A percentile compares a stretch with the other conserved stretches of the same genome.
Conservation (phyloP, 2,797 vertebrate genomes). For the Platalea minor region DNA sequence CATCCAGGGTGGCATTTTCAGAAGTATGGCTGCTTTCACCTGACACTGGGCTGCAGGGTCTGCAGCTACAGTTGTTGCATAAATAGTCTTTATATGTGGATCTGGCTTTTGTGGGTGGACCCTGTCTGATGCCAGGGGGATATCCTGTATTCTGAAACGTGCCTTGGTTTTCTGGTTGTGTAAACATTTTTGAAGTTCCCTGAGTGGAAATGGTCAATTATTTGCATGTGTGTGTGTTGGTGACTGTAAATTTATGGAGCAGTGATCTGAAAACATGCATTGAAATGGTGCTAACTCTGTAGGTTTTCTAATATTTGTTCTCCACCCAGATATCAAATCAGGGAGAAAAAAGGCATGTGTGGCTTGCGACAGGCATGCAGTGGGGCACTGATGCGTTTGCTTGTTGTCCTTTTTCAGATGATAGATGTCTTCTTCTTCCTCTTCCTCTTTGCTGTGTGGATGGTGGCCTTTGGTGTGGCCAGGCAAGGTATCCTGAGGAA, state of each 20-base stretch:
- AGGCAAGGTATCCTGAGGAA: constrained; percentile 80
- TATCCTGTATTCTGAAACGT: neutral
- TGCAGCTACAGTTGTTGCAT: neutral
- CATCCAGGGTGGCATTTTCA: neutral
- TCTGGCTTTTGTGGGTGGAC: neutral
- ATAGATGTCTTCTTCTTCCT: constrained; percentile 84
- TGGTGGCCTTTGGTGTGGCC: constrained; percentile 82
- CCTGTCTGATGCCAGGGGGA: neutral
- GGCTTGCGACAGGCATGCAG: neutral
- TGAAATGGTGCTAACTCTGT: neutral
- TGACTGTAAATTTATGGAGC: neutral
- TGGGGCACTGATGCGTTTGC: neutral
- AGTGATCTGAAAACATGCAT: neutral
- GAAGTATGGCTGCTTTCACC: neutral
- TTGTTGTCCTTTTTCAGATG: constrained; percentile 56
- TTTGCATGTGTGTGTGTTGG: rapidly evolving
- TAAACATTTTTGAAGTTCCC: neutral
- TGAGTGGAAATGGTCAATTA: neutral
- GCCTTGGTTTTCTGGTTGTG: neutral
- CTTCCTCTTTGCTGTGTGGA: constrained; percentile 83
- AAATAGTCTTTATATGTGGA: neutral
- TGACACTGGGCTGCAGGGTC: neutral
- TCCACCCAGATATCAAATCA: neutral
- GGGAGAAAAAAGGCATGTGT: neutral
- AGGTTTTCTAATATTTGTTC: neutral